These are phyloP conservation scores for Rattus rattus DNA, from an alignment of 2,113 vertebrate genomes.

Conservation along the genomic window DNA sequence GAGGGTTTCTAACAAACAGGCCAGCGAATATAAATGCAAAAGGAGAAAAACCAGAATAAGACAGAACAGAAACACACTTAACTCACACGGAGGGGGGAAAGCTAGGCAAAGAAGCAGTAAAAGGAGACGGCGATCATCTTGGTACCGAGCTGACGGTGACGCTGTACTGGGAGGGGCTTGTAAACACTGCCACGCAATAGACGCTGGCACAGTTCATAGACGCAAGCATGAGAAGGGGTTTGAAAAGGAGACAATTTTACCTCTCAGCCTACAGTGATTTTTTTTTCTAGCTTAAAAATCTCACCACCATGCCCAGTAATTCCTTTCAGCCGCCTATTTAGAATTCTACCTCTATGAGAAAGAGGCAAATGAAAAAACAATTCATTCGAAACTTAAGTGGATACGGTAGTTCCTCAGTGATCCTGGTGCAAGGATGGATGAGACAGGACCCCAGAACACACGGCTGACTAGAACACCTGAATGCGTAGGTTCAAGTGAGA, in stretches of 20 bases:
- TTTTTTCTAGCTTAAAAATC: background rate
- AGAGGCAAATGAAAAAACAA: slow-evolving; percentile 36
- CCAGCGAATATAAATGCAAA: background rate
- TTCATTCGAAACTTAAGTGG: background rate
- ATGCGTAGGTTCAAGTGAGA: background rate
- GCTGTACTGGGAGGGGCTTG: background rate
- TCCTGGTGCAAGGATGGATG: too few relatives aligned
- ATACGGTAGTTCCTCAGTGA: too few relatives aligned
- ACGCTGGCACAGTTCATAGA: background rate
- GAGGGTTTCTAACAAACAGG: background rate
- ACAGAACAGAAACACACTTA: background rate
- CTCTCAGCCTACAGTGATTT: background rate
- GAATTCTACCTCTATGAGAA: slow-evolving; percentile 32
- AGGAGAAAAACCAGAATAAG: background rate
- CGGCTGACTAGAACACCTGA: background rate
- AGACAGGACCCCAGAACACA: background rate
- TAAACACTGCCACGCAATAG: background rate
- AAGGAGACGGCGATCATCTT: background rate
- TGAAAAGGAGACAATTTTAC: background rate
- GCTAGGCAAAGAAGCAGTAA: background rate
- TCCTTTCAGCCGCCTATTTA: background rate
- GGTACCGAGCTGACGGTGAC: too few relatives aligned
- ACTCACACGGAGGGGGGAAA: background rate
- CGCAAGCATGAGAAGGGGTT: background rate
- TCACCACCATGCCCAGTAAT: background rate